Base-by-base conservation (phyloP, 2,888 invertebrate species). In the Branchellion lobata region DNA sequence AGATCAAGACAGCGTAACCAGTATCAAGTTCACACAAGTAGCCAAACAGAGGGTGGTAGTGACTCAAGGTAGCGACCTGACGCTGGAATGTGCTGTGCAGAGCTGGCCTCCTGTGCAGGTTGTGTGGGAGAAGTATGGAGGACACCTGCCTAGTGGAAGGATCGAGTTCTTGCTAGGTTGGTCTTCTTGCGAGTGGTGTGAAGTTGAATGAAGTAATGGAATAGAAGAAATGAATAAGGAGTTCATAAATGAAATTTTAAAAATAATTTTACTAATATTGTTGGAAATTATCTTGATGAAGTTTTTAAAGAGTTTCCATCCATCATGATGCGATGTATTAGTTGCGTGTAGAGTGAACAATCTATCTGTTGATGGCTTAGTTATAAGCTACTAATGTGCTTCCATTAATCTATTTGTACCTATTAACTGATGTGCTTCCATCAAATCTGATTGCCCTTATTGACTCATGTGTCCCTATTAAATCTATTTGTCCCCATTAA, bases 61-160 rank as follows among this genome's bases (percentile, higher is more conserved):
- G 14, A 74, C 79, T 33, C 81, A 83, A 29, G 85, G 85, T 11
- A 82, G 94, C 85, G 94, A 96, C 84, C 94, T 95, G 92, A 94
- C 95, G 85, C 87, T 96, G 82, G 95, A 96, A 85, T 96, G 96
- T 85, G 95, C 95, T 87, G 93, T 96, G 21, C 94, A 95, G 86
- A 96, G 96, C 0, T 95, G 95, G 88, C 96, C 96, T 0, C 94
- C 94, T 1, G 96, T 96, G 0, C 93, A 93, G 0, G 94, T 96
- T 82, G 91, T 91, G 0, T 96, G 96, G 96, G 89, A 93, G 3
- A 95, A 95, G 86, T 89, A 90, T 83, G 94, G 94, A 3, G 85
- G 85, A 8, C 79, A 82, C 21, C 73, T 84, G 11, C 83, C 84
- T 0, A 82, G 79, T 27, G 81, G 81, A 14, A 80, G 84, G 40